Evolutionary conservation across 2,113 vertebrate species (phyloP).

Genomic region (Megalops atlanticus): DNA sequence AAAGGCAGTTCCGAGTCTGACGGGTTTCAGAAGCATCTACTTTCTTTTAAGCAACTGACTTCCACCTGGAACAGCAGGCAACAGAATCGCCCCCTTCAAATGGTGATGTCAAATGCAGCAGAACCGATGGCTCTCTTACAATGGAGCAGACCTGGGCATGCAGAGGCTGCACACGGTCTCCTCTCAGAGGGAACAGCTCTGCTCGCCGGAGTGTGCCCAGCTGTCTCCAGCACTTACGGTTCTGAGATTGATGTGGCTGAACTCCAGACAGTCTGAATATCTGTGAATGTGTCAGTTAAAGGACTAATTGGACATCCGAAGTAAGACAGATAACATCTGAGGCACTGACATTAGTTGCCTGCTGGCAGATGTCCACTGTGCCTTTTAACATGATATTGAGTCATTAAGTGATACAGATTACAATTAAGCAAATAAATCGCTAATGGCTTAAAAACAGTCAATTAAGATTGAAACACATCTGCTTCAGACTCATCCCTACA

Average conservation of each 20-base stretch:
- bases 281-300: neutral
- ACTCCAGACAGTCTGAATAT: neutral
- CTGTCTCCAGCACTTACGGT: neutral
- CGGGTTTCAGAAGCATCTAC: no score
- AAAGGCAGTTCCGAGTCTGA: no score
- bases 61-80: no score
- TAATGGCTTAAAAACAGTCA: no score
- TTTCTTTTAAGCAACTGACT: no score
- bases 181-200: neutral
- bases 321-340: neutral
- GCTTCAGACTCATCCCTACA: no score
- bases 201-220: neutral
- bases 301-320: neutral
- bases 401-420: neutral
- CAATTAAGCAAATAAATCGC: neutral
- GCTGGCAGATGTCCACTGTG: neutral
- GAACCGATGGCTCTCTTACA: no score
- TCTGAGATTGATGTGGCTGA: neutral
- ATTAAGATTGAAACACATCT: no score
- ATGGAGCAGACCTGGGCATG: neutral
- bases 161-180: neutral
- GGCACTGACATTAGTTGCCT: neutral
- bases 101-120: no score
- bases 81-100: no score
- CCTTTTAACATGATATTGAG: no score